phyloP scores from a whole-genome alignment of 2,113 vertebrate species.

The Bungarus multicinctus region DNA sequence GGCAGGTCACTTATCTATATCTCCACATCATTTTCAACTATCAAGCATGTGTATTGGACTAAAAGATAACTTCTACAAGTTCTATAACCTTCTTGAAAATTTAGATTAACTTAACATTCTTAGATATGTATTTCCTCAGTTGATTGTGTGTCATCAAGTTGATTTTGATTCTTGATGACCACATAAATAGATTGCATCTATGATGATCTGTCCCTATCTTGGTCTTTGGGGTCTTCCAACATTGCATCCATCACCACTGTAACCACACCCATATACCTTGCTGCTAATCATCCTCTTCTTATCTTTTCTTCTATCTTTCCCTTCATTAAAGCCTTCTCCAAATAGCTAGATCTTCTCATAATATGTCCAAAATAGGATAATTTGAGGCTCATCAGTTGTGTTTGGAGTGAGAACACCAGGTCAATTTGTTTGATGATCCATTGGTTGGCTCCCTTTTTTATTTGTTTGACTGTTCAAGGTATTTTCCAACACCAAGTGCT shows the following conservation, averaged over 20 bases:
- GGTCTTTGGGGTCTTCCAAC: no score
- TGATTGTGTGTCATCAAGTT: background rate
- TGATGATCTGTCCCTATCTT: no score
- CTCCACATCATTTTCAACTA: slow-evolving; percentile 25
- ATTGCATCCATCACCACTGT: no score
- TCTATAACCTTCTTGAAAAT: slow-evolving; percentile 33
- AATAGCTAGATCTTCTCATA: no score
- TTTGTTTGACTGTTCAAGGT: no score
- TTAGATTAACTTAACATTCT: slow-evolving; percentile 22
- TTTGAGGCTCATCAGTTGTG: background rate
- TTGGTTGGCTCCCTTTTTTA: background rate
- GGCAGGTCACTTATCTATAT: slow-evolving; percentile 33
- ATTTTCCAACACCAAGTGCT: no score
- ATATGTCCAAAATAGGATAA: no score
- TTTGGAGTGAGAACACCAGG: background rate
- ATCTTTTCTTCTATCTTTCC: no score
- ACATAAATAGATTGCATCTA: background rate
- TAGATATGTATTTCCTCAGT: slow-evolving; percentile 18
- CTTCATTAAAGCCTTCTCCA: no score
- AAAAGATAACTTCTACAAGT: slow-evolving; percentile 26
- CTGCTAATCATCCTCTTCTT: no score
- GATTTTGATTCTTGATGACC: background rate
- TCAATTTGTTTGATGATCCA: background rate
- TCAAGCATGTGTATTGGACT: slow-evolving; percentile 46
- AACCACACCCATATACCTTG: no score